Conservation (phyloP, 2,888 invertebrate species). For the Auanema sp. region DNA sequence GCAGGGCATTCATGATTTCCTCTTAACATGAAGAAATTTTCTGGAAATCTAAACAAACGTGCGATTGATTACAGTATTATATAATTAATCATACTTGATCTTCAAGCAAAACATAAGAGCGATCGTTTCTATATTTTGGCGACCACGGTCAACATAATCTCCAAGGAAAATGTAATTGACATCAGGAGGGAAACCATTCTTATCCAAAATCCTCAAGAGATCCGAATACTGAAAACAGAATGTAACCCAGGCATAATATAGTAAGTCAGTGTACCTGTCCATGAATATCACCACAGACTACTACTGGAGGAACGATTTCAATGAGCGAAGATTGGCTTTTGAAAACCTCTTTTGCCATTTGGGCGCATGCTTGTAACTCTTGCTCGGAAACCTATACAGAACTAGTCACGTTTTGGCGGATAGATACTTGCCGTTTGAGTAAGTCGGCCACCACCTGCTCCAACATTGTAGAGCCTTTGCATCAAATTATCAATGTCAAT, state of each 20-base stretch:
- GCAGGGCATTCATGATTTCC: slow-evolving; percentile 58
- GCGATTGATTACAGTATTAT: no score
- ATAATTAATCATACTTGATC: slow-evolving; percentile 26
- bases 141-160: slow-evolving; percentile 55
- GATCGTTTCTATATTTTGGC: slow-evolving; percentile 57
- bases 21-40: slow-evolving; percentile 47
- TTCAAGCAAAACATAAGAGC: slow-evolving; percentile 55
- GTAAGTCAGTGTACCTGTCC: slow-evolving; percentile 29
- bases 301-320: slow-evolving; percentile 53
- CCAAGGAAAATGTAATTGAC: slow-evolving; percentile 51
- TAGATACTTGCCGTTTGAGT: slow-evolving; percentile 23
- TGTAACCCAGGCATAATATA: no score
- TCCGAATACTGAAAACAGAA: slow-evolving; percentile 43
- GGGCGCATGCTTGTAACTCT: slow-evolving; percentile 39
- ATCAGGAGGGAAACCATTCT: slow-evolving; percentile 55
- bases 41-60: neutral
- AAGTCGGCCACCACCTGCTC: slow-evolving; percentile 35
- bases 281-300: slow-evolving; percentile 58
- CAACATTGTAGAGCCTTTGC: slow-evolving; percentile 40
- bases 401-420: neutral
- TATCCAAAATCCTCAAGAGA: slow-evolving; percentile 53
- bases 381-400: slow-evolving; percentile 37
- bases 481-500: slow-evolving; percentile 33
- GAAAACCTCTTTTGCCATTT: slow-evolving; percentile 47
- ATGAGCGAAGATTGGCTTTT: slow-evolving; percentile 43